These are phyloP conservation scores for Athalia rosae DNA, from an alignment of 2,888 invertebrate species.

Conservation along the genomic window DNA sequence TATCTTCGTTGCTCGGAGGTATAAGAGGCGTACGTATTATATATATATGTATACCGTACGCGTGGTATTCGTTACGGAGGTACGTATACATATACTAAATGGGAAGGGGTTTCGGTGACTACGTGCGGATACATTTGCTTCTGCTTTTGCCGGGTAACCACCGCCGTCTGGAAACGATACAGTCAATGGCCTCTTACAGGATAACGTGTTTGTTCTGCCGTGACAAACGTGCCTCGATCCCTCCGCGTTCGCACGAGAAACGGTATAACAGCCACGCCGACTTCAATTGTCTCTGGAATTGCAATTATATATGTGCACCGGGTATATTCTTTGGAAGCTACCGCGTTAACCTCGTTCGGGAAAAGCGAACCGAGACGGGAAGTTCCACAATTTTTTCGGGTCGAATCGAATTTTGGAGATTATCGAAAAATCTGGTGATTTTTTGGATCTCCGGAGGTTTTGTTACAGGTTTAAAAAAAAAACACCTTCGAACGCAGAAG, in stretches of 20 bases:
- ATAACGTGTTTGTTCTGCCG: slow-evolving; percentile 44
- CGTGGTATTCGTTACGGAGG: neutral
- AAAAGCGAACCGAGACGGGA: neutral
- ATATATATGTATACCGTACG: neutral
- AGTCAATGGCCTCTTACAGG: slow-evolving; percentile 44
- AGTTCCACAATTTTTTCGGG: neutral
- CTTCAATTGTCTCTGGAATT: slow-evolving; percentile 40
- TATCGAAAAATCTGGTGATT: neutral
- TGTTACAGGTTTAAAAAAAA: slow-evolving; percentile 22
- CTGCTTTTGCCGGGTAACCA: neutral
- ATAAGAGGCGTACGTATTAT: slow-evolving; percentile 10
- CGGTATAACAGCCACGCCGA: slow-evolving; percentile 36
- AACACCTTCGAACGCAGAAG: slow-evolving; percentile 9
- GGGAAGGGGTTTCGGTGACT: slow-evolving; percentile 7
- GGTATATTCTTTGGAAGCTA: neutral
- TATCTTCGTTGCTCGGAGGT: no score
- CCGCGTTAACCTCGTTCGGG: neutral
- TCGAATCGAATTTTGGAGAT: no score
- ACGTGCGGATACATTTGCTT: neutral
- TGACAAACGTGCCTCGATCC: slow-evolving; percentile 36
- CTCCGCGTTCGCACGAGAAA: slow-evolving; percentile 37
- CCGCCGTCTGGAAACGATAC: slow-evolving; percentile 36
- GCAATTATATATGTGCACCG: slow-evolving; percentile 1
- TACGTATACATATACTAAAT: neutral
- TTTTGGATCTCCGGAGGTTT: neutral